Conservation (phyloP, 2,797 vertebrate genomes). For the Pseudochromis fuscus region DNA sequence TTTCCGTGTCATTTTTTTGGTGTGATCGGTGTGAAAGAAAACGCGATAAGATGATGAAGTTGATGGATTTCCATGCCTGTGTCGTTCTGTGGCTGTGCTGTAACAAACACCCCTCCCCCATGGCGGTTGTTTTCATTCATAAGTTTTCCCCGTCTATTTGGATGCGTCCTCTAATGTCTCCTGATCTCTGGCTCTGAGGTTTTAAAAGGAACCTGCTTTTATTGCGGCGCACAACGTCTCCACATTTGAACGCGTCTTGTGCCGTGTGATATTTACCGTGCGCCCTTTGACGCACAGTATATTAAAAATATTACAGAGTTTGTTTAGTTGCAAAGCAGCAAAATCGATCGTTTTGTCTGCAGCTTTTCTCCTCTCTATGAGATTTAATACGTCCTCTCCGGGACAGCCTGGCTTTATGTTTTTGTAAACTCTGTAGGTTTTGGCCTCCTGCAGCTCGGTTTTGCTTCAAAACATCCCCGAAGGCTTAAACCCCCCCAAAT, state of each 20-base stretch:
- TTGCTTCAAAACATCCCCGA: constrained; percentile 43
- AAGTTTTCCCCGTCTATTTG: constrained; percentile 83
- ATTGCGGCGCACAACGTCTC: constrained; percentile 17
- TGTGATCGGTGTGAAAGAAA: constrained; percentile 1
- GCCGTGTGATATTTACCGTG: constrained; percentile 2
- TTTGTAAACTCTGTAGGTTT: constrained; percentile 19
- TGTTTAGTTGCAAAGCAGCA: constrained; percentile 23
- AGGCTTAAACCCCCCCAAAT: constrained; percentile 21
- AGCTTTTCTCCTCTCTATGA: background rate
- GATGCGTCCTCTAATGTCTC: constrained; percentile 57
- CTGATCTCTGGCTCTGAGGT: constrained; percentile 35
- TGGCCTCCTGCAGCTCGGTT: constrained; percentile 43
- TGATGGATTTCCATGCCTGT: constrained; percentile 55
- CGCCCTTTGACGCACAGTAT: constrained; percentile 9
- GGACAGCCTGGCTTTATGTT: background rate
- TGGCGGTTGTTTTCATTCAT: constrained; percentile 94
- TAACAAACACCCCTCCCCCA: constrained; percentile 82
- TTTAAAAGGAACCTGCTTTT: constrained; percentile 32
- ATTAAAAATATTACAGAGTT: background rate
- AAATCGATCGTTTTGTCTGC: background rate
- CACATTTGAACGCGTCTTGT: background rate
- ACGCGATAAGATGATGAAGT: constrained; percentile 29
- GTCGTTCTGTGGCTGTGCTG: constrained; percentile 64
- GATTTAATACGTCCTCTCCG: background rate
- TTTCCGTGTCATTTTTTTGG: constrained; percentile 8